phyloP scores from a whole-genome alignment of 1,140 invertebrate species.

The Bombus soroeensis region DNA sequence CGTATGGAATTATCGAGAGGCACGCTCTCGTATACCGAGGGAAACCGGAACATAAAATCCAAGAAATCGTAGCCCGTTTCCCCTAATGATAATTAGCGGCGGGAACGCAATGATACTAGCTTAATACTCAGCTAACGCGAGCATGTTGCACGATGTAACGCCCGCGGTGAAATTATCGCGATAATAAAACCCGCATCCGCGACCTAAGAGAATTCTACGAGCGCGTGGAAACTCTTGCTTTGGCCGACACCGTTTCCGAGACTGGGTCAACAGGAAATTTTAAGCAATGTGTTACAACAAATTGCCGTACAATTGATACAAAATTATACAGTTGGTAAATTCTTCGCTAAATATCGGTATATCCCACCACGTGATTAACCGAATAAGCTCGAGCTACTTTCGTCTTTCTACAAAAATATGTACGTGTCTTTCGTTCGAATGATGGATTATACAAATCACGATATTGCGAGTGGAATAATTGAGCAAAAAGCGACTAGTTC shows the following conservation, averaged over 20 bases:
- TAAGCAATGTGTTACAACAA: constrained; percentile 8
- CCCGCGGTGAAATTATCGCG: background rate
- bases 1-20: background rate
- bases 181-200: constrained; percentile 21
- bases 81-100: background rate
- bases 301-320: background rate
- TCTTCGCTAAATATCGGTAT: background rate
- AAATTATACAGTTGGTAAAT: background rate
- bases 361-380: background rate
- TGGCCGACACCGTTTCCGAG: background rate
- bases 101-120: background rate
- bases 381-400: background rate
- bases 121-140: background rate
- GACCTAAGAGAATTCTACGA: background rate
- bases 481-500: too few species aligned
- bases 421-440: background rate
- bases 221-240: background rate
- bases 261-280: constrained; percentile 28
- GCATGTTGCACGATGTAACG: too few species aligned
- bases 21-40: background rate
- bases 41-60: constrained; percentile 2
- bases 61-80: background rate
- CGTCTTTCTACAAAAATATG: background rate
- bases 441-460: too few species aligned
- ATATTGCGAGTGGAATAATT: too few species aligned